Conservation (phyloP, 2,113 vertebrate genomes). For the Pogona vitticeps region DNA sequence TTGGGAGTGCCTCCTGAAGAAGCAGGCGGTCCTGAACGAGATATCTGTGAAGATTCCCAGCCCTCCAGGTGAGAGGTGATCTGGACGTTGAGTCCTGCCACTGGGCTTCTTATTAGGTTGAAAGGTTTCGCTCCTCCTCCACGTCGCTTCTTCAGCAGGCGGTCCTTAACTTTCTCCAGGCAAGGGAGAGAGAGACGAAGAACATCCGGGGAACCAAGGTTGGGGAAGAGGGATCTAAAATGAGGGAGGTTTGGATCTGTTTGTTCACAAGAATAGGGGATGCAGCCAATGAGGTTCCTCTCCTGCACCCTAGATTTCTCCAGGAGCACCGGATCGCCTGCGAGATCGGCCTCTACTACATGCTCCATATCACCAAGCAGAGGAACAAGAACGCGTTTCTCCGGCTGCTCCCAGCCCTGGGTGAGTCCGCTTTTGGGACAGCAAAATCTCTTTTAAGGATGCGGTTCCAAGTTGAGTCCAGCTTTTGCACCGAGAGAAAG, state of each 20-base stretch:
- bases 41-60: too few relatives aligned
- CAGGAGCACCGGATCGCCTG: conserved; percentile 95
- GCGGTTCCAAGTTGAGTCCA: too few relatives aligned
- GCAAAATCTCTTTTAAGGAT: neutral
- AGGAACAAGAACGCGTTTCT: conserved; percentile 95
- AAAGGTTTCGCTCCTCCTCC: too few relatives aligned
- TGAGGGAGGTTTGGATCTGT: neutral
- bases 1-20: too few relatives aligned
- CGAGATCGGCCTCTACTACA: conserved; percentile 94
- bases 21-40: too few relatives aligned
- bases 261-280: neutral
- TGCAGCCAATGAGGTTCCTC: too few relatives aligned
- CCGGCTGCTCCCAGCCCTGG: conserved; percentile 87
- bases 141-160: too few relatives aligned
- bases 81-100: too few relatives aligned
- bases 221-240: neutral
- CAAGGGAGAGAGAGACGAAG: neutral
- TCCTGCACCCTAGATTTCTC: conserved; percentile 78
- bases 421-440: conserved; percentile 70
- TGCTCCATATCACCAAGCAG: conserved; percentile 92
- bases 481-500: too few relatives aligned
- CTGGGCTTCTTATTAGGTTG: too few relatives aligned
- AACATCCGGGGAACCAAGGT: neutral
- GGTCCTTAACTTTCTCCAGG: too few relatives aligned
- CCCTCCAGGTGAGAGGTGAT: too few relatives aligned